Evolutionary conservation across 2,113 vertebrate species (phyloP).

Genomic region (Lasiurus cinereus): DNA sequence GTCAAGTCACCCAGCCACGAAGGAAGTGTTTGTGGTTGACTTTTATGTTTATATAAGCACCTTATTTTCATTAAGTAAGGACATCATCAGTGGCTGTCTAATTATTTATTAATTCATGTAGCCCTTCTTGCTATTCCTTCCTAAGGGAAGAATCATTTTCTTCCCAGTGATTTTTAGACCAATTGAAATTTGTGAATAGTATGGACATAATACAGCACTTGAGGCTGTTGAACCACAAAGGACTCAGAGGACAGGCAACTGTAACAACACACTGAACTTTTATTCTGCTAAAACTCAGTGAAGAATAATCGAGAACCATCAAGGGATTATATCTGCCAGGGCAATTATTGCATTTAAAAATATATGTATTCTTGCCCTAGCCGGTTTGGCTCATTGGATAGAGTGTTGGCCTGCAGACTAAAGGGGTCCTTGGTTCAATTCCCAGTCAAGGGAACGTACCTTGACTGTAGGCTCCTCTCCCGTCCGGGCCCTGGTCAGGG

Average conservation of each 20-base stretch:
- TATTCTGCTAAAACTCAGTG: neutral
- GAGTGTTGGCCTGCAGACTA: no score
- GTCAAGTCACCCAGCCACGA: neutral
- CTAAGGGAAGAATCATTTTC: slow-evolving; percentile 53
- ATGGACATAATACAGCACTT: neutral
- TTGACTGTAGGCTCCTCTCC: no score
- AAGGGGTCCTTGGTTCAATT: no score
- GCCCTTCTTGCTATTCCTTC: neutral
- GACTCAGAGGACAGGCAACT: neutral
- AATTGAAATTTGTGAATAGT: slow-evolving; percentile 65
- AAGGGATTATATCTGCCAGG: slow-evolving; percentile 58
- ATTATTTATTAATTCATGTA: slow-evolving; percentile 43
- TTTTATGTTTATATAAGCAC: slow-evolving; percentile 17
- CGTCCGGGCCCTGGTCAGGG: no score
- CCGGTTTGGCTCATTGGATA: no score
- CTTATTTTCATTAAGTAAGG: neutral
- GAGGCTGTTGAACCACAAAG: slow-evolving; percentile 5
- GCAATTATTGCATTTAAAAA: slow-evolving; percentile 40
- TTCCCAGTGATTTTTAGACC: slow-evolving; percentile 13
- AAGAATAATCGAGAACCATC: neutral
- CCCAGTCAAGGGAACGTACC: no score
- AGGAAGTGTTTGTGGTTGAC: neutral
- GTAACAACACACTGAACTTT: slow-evolving; percentile 33
- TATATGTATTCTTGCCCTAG: no score
- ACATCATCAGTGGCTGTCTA: neutral